Percentiles rank a stretch among this genome's conserved stretches.
Evolutionary conservation across 2,888 invertebrate species (phyloP).

Genomic region (Perizoma flavofasciatum): DNA sequence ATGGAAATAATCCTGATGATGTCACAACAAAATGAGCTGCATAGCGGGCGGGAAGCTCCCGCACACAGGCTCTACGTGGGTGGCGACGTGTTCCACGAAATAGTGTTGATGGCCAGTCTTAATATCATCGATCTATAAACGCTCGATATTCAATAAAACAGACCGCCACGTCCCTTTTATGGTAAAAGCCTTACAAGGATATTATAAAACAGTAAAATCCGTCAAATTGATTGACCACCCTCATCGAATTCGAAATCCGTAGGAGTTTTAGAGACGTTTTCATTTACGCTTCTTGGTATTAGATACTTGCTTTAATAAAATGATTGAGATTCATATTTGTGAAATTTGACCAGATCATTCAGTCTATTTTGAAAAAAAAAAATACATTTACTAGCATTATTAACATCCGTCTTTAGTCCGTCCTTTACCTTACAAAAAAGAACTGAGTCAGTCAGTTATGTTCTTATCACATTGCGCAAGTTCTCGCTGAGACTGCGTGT

Average conservation of each 20-base stretch:
- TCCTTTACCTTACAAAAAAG: no score
- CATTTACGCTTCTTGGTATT: constrained; percentile 9
- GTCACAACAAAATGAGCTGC: constrained; percentile 55
- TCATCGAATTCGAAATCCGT: constrained; percentile 26
- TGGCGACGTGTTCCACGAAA: constrained; percentile 77
- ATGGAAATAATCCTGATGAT: constrained; percentile 43
- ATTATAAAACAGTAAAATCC: constrained; percentile 39
- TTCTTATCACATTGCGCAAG: no score
- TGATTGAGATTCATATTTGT: neutral
- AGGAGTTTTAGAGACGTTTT: neutral
- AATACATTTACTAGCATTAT: no score
- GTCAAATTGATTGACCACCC: constrained; percentile 39
- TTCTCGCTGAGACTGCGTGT: no score
- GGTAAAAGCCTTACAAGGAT: constrained; percentile 34
- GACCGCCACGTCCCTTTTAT: constrained; percentile 33
- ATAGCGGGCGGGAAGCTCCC: constrained; percentile 49
- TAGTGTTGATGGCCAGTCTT: constrained; percentile 62
- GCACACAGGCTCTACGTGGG: constrained; percentile 67
- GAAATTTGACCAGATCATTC: no score
- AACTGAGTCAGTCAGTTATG: no score
- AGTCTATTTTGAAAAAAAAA: no score
- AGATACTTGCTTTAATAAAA: neutral
- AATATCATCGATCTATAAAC: constrained; percentile 61
- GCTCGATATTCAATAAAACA: constrained; percentile 54
- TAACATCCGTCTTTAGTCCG: no score